A percentile compares a stretch with the other conserved stretches of the same genome.
These are phyloP conservation scores for Rhodeus uyekii DNA, from an alignment of 2,797 vertebrate species.

Conservation along the genomic window DNA sequence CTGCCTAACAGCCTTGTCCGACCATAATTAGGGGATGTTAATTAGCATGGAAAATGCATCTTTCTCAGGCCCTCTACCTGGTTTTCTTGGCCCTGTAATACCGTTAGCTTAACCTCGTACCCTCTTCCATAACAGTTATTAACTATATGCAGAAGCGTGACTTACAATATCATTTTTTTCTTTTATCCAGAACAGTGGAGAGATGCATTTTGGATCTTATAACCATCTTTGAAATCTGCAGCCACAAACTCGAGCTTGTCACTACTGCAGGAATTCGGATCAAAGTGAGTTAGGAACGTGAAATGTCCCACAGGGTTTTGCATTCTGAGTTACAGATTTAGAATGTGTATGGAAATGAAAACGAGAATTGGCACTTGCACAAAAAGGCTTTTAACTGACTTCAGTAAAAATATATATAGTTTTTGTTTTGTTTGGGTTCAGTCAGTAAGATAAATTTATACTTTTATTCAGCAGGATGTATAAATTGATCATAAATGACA, in stretches of 20 bases:
- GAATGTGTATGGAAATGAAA: conserved; percentile 13
- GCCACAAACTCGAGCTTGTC: conserved; percentile 48
- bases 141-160: conserved; percentile 15
- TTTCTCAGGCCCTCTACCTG: conserved; percentile 38
- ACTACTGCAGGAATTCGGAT: conserved; percentile 44
- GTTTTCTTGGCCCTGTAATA: conserved; percentile 37
- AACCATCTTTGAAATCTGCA: conserved; percentile 34
- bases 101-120: conserved; percentile 6
- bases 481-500: not conserved
- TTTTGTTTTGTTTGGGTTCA: not conserved
- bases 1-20: conserved; percentile 13
- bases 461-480: not conserved
- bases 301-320: conserved; percentile 10
- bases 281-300: conserved; percentile 25
- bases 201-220: conserved; percentile 48
- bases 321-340: conserved; percentile 15
- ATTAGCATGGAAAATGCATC: conserved; percentile 42
- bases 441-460: not conserved
- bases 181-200: not conserved
- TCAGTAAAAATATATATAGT: conserved; percentile 7
- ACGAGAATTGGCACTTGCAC: not conserved
- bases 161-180: not conserved
- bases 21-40: conserved; percentile 52
- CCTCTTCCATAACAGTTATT: conserved; percentile 29
- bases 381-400: conserved; percentile 21